phyloP scores from a whole-genome alignment of 2,113 vertebrate genomes.

The Progne subis region DNA sequence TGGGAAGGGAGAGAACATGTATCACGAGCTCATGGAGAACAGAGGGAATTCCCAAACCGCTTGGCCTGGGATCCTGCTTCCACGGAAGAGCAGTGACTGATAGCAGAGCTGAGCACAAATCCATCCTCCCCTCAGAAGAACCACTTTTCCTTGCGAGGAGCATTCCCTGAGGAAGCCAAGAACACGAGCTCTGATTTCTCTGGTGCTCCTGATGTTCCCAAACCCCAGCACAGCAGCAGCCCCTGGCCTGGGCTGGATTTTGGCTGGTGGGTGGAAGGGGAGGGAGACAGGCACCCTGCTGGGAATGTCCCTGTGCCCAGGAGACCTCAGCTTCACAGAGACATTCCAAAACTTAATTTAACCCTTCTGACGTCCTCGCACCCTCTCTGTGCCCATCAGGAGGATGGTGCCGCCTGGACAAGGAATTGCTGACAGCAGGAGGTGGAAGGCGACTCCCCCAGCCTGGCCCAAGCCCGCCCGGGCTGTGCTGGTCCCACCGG shows the following conservation, averaged over 20 bases:
- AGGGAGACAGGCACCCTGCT: neutral
- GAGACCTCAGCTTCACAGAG: neutral
- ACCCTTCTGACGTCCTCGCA: rapidly evolving
- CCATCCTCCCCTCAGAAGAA: neutral
- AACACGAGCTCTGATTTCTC: neutral
- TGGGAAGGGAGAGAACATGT: neutral
- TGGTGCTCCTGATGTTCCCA: neutral
- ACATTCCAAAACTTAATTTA: neutral
- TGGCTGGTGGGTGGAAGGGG: neutral
- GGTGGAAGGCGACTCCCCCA: neutral
- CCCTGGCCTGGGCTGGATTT: neutral
- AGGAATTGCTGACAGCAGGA: neutral
- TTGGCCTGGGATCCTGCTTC: neutral
- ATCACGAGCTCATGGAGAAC: neutral
- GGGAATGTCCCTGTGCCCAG: neutral
- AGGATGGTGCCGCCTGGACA: rapidly evolving
- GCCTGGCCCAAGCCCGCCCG: rapidly evolving
- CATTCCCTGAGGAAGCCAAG: neutral
- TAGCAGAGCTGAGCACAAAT: neutral
- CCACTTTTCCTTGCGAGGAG: rapidly evolving
- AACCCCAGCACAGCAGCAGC: neutral
- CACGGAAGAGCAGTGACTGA: rapidly evolving
- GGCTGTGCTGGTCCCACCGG: rapidly evolving
- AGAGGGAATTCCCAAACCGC: neutral
- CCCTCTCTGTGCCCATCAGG: neutral